Percentiles rank a stretch among this genome's conserved stretches.
These are phyloP conservation scores for Drosophila cognata DNA, from an alignment of 2,888 invertebrate species.

Conservation along the genomic window DNA sequence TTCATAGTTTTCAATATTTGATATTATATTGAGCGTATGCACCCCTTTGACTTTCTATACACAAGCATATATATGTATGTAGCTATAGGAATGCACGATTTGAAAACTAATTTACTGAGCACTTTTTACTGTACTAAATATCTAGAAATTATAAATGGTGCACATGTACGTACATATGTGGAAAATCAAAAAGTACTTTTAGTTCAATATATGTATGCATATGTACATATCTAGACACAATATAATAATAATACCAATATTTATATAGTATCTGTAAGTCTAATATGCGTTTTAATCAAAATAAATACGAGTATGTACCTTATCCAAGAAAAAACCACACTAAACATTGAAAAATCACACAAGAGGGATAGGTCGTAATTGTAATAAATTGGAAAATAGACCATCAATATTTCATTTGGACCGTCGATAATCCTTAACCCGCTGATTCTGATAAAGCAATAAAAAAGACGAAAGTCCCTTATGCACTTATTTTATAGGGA, in stretches of 20 bases:
- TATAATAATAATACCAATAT: slow-evolving; percentile 24
- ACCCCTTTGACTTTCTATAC: slow-evolving; percentile 11
- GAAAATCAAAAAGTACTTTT: slow-evolving; percentile 3
- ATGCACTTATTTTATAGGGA: not conserved
- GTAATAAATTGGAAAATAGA: not conserved
- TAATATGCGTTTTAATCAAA: slow-evolving; percentile 32
- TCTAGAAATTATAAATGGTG: slow-evolving; percentile 19
- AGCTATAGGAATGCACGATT: slow-evolving; percentile 45
- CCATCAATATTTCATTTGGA: not conserved
- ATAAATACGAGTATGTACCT: slow-evolving; percentile 46
- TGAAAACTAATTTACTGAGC: slow-evolving; percentile 21
- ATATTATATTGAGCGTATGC: slow-evolving; percentile 19
- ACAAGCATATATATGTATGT: slow-evolving; percentile 8
- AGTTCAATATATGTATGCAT: slow-evolving; percentile 10
- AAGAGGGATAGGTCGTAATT: not conserved
- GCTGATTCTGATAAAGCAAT: not conserved
- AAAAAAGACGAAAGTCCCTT: not conserved
- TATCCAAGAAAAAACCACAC: slow-evolving; percentile 6
- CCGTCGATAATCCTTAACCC: not conserved
- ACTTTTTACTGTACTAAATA: slow-evolving; percentile 7
- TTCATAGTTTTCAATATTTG: slow-evolving; percentile 1
- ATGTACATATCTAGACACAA: slow-evolving; percentile 19
- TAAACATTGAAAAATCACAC: not conserved
- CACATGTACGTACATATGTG: slow-evolving; percentile 10
- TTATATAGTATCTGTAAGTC: slow-evolving; percentile 23